Conservation (phyloP, 2,797 vertebrate genomes). For the Epinephelus malabaricus region DNA sequence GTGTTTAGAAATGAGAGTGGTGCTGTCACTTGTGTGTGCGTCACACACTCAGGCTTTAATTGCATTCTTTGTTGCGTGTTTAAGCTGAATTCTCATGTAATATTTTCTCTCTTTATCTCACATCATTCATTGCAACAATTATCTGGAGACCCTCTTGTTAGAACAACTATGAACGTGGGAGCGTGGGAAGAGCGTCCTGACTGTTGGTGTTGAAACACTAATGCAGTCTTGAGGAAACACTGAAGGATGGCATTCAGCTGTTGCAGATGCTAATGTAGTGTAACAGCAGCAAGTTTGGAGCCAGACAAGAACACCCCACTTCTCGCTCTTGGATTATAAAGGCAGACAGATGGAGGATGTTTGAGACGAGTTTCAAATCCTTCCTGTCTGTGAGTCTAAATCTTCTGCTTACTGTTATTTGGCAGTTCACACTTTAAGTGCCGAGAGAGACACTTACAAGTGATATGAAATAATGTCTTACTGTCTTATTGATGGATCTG, state of each 20-base stretch:
- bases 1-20: background rate
- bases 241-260: constrained; percentile 80
- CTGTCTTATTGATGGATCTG: constrained; percentile 91
- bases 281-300: constrained; percentile 33
- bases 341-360: constrained; percentile 49
- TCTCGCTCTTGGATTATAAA: constrained; percentile 24
- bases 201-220: constrained; percentile 48
- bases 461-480: constrained; percentile 78
- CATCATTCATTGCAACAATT: constrained; percentile 44
- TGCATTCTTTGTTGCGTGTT: background rate
- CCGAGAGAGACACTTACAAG: constrained; percentile 1
- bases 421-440: background rate
- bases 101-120: constrained; percentile 32
- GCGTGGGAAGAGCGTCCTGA: constrained; percentile 70
- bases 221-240: constrained; percentile 39
- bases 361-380: constrained; percentile 37
- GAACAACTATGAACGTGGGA: constrained; percentile 61
- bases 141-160: constrained; percentile 53
- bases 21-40: background rate
- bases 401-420: constrained; percentile 15
- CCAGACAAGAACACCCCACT: constrained; percentile 35
- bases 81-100: constrained; percentile 17
- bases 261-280: constrained; percentile 57
- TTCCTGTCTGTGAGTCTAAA: constrained; percentile 39
- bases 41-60: constrained; percentile 16